These are phyloP conservation scores for Chionomys nivalis DNA, from an alignment of 2,113 vertebrate species.

Conservation along the genomic window DNA sequence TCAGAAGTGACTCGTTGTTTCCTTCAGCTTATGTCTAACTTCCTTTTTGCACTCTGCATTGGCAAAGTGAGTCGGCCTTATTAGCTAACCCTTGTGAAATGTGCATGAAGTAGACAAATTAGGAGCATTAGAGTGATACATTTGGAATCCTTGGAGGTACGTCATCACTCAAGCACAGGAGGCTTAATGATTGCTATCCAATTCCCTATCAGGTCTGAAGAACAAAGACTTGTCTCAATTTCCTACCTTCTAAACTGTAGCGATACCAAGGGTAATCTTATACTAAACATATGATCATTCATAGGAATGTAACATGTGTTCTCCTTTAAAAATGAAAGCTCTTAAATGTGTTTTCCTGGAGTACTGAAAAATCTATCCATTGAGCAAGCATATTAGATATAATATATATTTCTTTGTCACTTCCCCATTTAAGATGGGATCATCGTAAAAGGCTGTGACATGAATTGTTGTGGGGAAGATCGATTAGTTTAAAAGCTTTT, in stretches of 20 bases:
- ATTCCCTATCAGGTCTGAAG: slow-evolving; percentile 39
- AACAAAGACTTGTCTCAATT: slow-evolving; percentile 38
- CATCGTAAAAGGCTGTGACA: slow-evolving; percentile 79
- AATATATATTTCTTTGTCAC: slow-evolving; percentile 81
- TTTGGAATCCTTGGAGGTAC: slow-evolving; percentile 60
- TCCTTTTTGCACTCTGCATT: slow-evolving; percentile 62
- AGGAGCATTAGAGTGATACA: slow-evolving; percentile 62
- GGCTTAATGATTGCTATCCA: slow-evolving; percentile 48
- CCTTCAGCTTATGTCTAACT: slow-evolving; percentile 68
- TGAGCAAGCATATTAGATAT: slow-evolving; percentile 72
- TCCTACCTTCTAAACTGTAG: slow-evolving; percentile 31
- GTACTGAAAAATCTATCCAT: slow-evolving; percentile 65
- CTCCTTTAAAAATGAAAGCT: slow-evolving; percentile 69
- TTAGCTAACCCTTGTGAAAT: slow-evolving; percentile 72
- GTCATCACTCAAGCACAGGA: slow-evolving; percentile 45
- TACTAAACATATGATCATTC: slow-evolving; percentile 9
- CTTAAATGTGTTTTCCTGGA: slow-evolving; percentile 58
- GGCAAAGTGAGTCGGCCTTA: slow-evolving; percentile 64
- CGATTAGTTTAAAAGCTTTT: slow-evolving; percentile 83
- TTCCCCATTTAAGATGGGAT: slow-evolving; percentile 77
- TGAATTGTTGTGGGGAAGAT: slow-evolving; percentile 82
- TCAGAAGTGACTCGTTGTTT: slow-evolving; percentile 34
- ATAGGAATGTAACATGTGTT: slow-evolving; percentile 40
- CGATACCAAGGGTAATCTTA: slow-evolving; percentile 12
- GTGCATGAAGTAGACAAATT: slow-evolving; percentile 65